Evolutionary conservation across 1,140 invertebrate species (phyloP), one percentile per base, ranked within the genome.

Genomic region (Copidosoma floridanum): DNA sequence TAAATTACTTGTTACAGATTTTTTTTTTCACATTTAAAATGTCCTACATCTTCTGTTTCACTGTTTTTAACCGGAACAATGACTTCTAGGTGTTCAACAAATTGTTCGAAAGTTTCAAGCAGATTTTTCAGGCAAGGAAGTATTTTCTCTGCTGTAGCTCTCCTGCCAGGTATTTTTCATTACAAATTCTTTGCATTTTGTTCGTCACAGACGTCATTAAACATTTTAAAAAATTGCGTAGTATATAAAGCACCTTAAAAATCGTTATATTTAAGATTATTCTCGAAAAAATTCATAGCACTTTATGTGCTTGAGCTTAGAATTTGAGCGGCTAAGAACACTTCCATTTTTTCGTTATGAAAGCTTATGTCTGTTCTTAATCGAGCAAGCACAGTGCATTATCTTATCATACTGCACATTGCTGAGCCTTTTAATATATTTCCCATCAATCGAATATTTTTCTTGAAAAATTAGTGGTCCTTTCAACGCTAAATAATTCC

Each of bases 401-500:
- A 8, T 16, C 16, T 41, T 4, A 12, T 41, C 38, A 41, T 41
- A 41, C 16, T 41, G 38, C 4, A 12, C 4, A 12, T 41, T n/a
- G n/a, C 16, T 8, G 4, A 8, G 16, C 16, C 4, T 41, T 12
- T 12, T 5, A 8, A 6, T 41, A n/a, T 8, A 41, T 16, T 41
- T 41, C 38, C 38, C 10, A 7, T 32, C 6, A 32, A 32, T 32
- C 12, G 6, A 6, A 7, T 32, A 7, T 32, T 6, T 32, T 32
- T 32, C 29, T 7, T 32, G 6, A 32, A 32, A 32, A 32, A 32
- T 32, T 32, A 12, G 12, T 7, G 12, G 29, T 7, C 29, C 29
- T 32, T 12, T 6, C 29, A 32, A 32, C 6, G 29, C 29, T 7
- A 32, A 32, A 32, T 32, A 12, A 12, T 77, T 78, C 32, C 74